Evolutionary conservation across 2,888 invertebrate species (phyloP).

Genomic region (Epinotia nisella): DNA sequence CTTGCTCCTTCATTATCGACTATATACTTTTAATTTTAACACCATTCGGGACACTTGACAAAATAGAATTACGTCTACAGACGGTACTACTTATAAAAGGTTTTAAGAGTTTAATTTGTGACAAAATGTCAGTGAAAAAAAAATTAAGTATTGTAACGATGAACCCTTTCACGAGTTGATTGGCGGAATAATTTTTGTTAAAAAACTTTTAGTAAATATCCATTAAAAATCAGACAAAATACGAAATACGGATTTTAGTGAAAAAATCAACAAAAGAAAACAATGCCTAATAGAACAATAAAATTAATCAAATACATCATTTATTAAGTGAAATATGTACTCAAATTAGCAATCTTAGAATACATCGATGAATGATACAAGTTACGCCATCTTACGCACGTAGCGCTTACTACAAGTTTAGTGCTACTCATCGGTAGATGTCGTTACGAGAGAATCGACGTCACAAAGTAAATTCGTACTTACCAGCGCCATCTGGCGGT

Average conservation of each 20-base stretch:
- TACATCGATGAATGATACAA: constrained; percentile 38
- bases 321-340: neutral
- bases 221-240: too few species aligned
- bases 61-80: neutral
- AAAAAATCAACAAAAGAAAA: neutral
- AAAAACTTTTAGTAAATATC: too few species aligned
- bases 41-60: neutral
- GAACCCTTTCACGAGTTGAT: too few species aligned
- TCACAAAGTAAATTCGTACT: constrained; percentile 50
- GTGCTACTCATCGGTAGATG: constrained; percentile 64
- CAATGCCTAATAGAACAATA: neutral
- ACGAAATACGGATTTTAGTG: too few species aligned
- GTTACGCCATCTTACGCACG: constrained; percentile 60
- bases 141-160: too few species aligned
- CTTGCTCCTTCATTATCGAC: neutral
- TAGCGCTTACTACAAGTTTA: constrained; percentile 44
- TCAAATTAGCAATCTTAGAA: neutral
- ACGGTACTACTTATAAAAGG: too few species aligned
- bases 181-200: too few species aligned
- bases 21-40: neutral
- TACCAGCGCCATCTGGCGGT: constrained; percentile 74
- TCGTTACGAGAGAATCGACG: constrained; percentile 45
- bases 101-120: too few species aligned
- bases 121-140: too few species aligned
- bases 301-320: too few species aligned